These are phyloP conservation scores for Sycophila sp. DNA, from an alignment of 1,140 invertebrate genomes.

Conservation along the genomic window DNA sequence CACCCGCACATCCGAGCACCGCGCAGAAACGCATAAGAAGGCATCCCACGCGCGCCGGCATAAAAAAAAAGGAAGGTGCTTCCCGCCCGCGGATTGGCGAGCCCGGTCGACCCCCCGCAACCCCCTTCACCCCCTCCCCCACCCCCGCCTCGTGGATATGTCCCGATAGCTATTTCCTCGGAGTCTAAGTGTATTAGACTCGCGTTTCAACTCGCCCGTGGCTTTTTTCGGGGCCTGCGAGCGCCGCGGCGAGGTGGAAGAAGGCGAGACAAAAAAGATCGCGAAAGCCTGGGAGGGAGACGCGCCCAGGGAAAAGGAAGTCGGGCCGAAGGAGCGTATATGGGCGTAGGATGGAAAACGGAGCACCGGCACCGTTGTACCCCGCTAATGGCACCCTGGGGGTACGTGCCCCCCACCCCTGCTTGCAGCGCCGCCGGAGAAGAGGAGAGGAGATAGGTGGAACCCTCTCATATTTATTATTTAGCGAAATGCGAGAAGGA, in stretches of 20 bases:
- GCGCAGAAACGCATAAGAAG: too few relatives aligned
- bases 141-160: constrained; percentile 41
- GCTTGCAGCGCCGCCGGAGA: neutral
- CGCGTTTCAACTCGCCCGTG: constrained; percentile 41
- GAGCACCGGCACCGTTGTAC: constrained; percentile 46
- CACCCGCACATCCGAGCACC: too few relatives aligned
- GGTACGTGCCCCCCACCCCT: constrained; percentile 51
- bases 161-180: constrained; percentile 38
- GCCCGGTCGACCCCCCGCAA: neutral
- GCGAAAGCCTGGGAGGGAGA: constrained; percentile 30
- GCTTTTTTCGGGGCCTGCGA: neutral
- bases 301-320: constrained; percentile 46
- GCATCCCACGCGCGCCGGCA: too few relatives aligned
- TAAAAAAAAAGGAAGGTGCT: constrained; percentile 20
- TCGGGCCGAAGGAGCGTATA: constrained; percentile 38
- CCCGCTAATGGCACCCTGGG: constrained; percentile 66
- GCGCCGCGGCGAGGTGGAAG: neutral
- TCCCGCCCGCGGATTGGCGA: neutral
- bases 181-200: constrained; percentile 59
- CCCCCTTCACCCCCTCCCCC: constrained; percentile 8
- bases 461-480: constrained; percentile 66
- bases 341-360: constrained; percentile 37
- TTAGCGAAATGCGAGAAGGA: constrained; percentile 55
- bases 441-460: constrained; percentile 11
- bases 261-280: constrained; percentile 17